These are phyloP conservation scores for Nerophis ophidion DNA, from an alignment of 2,113 vertebrate species.

Conservation along the genomic window DNA sequence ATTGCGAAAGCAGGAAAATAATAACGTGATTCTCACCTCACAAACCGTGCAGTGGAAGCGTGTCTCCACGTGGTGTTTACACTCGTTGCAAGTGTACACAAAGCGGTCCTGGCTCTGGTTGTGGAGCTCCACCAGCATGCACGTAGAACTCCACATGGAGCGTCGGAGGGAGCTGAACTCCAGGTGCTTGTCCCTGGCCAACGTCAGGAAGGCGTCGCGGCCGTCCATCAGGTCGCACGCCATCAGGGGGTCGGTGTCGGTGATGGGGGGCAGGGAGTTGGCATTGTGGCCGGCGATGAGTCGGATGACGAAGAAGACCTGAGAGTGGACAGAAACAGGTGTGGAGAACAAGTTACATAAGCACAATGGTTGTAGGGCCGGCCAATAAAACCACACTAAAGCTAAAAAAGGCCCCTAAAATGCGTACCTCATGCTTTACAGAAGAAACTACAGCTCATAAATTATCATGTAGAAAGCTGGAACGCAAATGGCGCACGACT, in stretches of 20 bases:
- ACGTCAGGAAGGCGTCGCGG: constrained; percentile 94
- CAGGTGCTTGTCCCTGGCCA: constrained; percentile 94
- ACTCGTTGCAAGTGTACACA: constrained; percentile 97
- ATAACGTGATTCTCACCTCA: constrained; percentile 73
- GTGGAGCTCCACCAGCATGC: constrained; percentile 96
- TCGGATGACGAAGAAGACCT: constrained; percentile 98
- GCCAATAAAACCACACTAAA: no score
- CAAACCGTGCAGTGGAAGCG: constrained; percentile 97
- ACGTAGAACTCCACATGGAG: constrained; percentile 95
- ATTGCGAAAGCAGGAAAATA: not conserved
- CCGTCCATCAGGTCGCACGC: constrained; percentile 97
- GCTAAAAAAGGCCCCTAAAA: no score
- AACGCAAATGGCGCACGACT: no score
- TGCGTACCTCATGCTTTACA: no score
- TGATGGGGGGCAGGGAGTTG: constrained; percentile 90
- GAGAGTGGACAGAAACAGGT: not conserved
- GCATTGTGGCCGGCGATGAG: constrained; percentile 88
- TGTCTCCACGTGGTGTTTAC: constrained; percentile 96
- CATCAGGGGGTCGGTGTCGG: constrained; percentile 87
- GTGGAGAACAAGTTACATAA: not conserved
- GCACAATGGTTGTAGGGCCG: not conserved
- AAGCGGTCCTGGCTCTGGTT: constrained; percentile 98
- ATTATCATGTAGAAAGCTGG: no score
- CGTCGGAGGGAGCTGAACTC: constrained; percentile 93
- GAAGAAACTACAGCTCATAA: no score